Percentiles rank a stretch among this genome's conserved stretches.
phyloP scores from a whole-genome alignment of 2,888 invertebrate genomes.

The Cerastis leucographa region DNA sequence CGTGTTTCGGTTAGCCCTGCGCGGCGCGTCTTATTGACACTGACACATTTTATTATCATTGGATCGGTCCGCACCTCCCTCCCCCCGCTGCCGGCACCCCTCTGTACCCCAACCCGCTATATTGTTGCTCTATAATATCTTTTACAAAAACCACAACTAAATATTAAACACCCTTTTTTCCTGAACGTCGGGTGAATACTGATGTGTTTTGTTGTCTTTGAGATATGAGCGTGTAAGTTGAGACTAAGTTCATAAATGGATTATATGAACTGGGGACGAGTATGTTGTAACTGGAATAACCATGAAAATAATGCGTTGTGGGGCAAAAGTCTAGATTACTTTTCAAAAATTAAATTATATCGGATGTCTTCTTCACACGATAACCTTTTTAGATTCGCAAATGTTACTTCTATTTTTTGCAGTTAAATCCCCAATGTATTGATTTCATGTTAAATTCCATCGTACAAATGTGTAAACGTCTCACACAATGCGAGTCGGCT shows the following conservation, averaged over 20 bases:
- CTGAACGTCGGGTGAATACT: conserved; percentile 59
- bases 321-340: neutral
- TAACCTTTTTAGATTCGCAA: neutral
- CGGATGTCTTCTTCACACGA: neutral
- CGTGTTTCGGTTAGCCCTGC: conserved; percentile 27
- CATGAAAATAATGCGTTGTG: neutral
- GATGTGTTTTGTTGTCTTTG: conserved; percentile 43
- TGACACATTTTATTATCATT: conserved; percentile 75
- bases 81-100: neutral
- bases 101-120: conserved; percentile 22
- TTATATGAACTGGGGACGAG: neutral
- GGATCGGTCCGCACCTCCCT: conserved; percentile 49
- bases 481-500: conserved; percentile 9
- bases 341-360: neutral
- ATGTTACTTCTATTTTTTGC: conserved; percentile 2
- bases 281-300: neutral
- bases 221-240: conserved; percentile 20
- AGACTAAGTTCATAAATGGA: conserved; percentile 5
- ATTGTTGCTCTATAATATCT: conserved; percentile 65
- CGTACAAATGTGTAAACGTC: conserved; percentile 13
- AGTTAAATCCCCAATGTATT: neutral
- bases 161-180: conserved; percentile 67
- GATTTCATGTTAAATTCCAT: conserved; percentile 9
- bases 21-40: conserved; percentile 69
- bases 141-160: conserved; percentile 65